Evolutionary conservation across 2,888 invertebrate species (phyloP), one percentile per base, ranked within the genome.

Genomic region (Microdon myrmicae): DNA sequence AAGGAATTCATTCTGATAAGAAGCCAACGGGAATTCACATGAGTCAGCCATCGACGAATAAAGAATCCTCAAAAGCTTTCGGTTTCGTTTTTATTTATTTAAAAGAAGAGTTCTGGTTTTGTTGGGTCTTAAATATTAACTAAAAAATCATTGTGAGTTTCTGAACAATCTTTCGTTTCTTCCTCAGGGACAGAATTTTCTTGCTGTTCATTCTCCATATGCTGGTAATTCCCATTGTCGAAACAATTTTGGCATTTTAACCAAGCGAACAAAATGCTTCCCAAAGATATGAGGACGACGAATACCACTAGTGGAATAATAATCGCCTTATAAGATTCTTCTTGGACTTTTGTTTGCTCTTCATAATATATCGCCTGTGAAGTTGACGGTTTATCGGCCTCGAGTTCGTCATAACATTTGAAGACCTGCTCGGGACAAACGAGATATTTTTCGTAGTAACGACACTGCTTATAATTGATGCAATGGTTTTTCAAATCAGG

Each of bases 351-450:
- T 2, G 19, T 1, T 12, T 17, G 6, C 8, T 44, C 26, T 2
- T 7, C 12, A 2, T 13, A 5, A 1, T 7, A 3, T 3, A 2
- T 6, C 5, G 13, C 8, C 2, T 5, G 10, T 6, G 54, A 25
- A 4, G 8, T 26, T 7, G n/a, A 1, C 8, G 9, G 9, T 8
- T 2, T 7, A 6, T 9, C 1, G 3, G n/a, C n/a, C 8, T 19
- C 0, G 2, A 28, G n/a, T 14, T 12, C 19, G 1, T 6, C 19
- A 1, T 19, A 39, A 8, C 53, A 59, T 20, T 59, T 59, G 4
- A 25, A 59, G 2, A 59, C 35, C 9, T 59, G 17, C 1, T 12
- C 3, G n/a, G 34, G 45, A 6, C 61, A 64, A n/a, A 44, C 32
- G 3, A 41, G 16, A 6, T 25, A 39, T 4, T 29, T 41, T 9